Base-by-base conservation (phyloP, 2,888 invertebrate species). In the Drosophila tripunctata region DNA sequence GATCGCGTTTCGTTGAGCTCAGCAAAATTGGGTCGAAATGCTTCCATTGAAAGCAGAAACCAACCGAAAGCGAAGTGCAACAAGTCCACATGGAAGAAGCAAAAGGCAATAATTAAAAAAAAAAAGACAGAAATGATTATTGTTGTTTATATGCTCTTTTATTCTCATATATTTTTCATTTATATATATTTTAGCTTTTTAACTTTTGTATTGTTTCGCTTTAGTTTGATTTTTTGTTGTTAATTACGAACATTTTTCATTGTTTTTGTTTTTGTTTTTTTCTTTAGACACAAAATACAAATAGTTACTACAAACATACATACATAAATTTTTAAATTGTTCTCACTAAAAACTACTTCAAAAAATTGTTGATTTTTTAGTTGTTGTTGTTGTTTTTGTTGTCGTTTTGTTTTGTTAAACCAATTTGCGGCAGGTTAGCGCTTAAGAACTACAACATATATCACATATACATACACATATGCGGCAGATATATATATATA, bases 211-310 rank as follows among this genome's bases (percentile, higher is more conserved):
- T 27, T 24, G 15, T 33, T 62, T 74, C 21, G 54, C 43, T 67
- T 67, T 55, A 27, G 41, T 66, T 68, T 52, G 27, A 10, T 48
- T 27, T 64, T 57, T 51, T 71, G 45, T 71, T 51, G 67, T 40
- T 78, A 74, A 76, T 80, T 73, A 82, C 80, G 76, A 76, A 82
- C 80, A 82, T 69, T 78, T 60, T 58, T 75, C n/a, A n/a, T 58
- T 64, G 35, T 33, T 68, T 60, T 45, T 64, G 33, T 27, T 67
- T 60, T 41, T 47, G 44, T 44, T 43, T 48, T 61, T 56, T 67
- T 65, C 48, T 80, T 76, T 78, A 80, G 81, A 83, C 83, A 81
- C 78, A 75, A 74, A n/a, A 80, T 82, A 82, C 82, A 81, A 80
- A 76, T 78, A 64, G 67, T 67, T 58, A 62, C 54, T 54, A 74